Base-by-base conservation (phyloP, 2,113 vertebrate species). In the Dasyurus viverrinus region DNA sequence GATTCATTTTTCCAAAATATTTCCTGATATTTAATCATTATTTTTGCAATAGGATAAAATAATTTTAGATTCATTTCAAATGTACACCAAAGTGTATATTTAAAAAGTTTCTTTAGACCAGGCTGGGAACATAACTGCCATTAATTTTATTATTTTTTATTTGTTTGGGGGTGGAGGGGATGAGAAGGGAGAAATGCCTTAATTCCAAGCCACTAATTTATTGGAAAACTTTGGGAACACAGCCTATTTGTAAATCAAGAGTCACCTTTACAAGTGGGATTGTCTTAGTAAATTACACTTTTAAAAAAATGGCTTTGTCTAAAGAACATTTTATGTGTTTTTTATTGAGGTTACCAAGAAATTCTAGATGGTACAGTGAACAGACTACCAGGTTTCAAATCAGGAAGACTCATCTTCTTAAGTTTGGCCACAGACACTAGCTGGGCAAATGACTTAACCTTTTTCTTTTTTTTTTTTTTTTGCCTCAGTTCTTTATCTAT, bases 161-260 rank as follows among this genome's bases (percentile, higher is more conserved):
- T 52, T 52, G 50, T 52, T 52, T 10, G 50, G 8, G 9, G 27
- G 27, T 47, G 57, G 9, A 4, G 3, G 30, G 57, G 3, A 52
- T 23, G 3, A 42, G 19, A 42, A 16, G 16, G 6, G 1, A 23
- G n/a, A 22, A 84, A 16, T 84, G 19, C 22, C 68, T 19, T 26
- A 25, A 27, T 92, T 93, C 68, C 95, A 76, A 96, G 94, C 48
- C 48, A 2, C 55, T 93, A 14, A 92, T 90, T 53, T 76, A 90
- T 97, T 96, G 24, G 54, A 22, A 94, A 84, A 93, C 27, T 92
- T 90, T 50, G 55, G 60, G 76, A 53, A 95, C 10, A 89, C 46
- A 89, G 36, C 3, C 54, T 92, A 25, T 26, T 96, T 47, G 47
- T 46, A 93, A 91, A 12, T 27, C 23, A 5, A 16, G 57, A 46